These are phyloP conservation scores for Nephrotoma appendiculata DNA, from an alignment of 2,888 invertebrate species.

Conservation along the genomic window DNA sequence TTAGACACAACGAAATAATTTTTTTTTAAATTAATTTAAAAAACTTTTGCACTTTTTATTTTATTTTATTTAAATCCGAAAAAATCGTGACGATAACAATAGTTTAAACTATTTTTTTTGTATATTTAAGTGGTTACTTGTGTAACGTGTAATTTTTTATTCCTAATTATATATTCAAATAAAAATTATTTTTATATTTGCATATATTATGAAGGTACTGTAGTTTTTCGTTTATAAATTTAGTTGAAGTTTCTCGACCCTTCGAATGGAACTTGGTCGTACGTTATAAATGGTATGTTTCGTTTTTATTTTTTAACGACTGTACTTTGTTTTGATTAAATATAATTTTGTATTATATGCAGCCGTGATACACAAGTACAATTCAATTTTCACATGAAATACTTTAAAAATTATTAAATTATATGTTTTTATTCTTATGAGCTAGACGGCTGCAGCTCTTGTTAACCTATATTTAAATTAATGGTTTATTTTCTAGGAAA, in stretches of 20 bases:
- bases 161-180: background rate
- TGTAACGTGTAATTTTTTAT: background rate
- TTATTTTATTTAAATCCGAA: background rate
- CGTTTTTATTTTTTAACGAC: background rate
- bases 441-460: background rate
- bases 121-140: background rate
- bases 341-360: background rate
- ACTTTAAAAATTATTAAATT: background rate
- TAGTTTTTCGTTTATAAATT: background rate
- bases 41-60: background rate
- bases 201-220: background rate
- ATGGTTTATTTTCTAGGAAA: background rate
- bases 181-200: background rate
- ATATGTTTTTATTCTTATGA: background rate
- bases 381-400: background rate
- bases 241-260: background rate
- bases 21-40: background rate
- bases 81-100: background rate
- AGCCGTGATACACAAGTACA: background rate
- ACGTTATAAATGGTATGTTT: background rate
- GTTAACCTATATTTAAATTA: background rate
- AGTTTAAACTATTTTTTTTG: background rate
- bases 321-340: background rate
- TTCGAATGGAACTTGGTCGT: background rate
- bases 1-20: background rate